Evolutionary conservation across 1,140 invertebrate genomes (phyloP).

Genomic region (Mizuhopecten yessoensis): DNA sequence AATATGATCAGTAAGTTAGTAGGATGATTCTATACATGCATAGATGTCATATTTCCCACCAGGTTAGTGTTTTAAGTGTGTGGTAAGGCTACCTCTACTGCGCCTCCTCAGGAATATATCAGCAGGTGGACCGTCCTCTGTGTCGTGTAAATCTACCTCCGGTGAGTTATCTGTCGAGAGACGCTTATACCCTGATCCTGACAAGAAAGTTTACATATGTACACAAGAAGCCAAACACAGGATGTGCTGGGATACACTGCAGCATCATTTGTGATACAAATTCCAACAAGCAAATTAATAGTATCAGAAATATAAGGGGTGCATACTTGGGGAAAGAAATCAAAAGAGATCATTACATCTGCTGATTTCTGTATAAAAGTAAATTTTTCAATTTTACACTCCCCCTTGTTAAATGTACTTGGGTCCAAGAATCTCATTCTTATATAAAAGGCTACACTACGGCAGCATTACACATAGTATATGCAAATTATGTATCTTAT

Average conservation of each 20-base stretch:
- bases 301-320: too few species aligned
- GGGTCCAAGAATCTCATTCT: too few species aligned
- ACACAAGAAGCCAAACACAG: slow-evolving; percentile 50
- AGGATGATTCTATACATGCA: too few species aligned
- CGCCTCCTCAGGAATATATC: slow-evolving; percentile 65
- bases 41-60: too few species aligned
- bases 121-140: slow-evolving; percentile 72
- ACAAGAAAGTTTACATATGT: slow-evolving; percentile 41
- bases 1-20: background rate
- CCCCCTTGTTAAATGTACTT: too few species aligned
- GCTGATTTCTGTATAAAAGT: too few species aligned
- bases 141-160: slow-evolving; percentile 70
- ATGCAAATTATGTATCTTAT: too few species aligned
- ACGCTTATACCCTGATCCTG: slow-evolving; percentile 56
- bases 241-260: background rate
- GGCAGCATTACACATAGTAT: too few species aligned
- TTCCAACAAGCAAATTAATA: background rate
- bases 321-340: too few species aligned
- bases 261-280: background rate
- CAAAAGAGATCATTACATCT: too few species aligned
- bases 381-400: too few species aligned
- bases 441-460: too few species aligned
- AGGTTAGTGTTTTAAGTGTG: background rate
- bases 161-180: slow-evolving; percentile 61
- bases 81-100: slow-evolving; percentile 64